Percentiles rank a stretch among this genome's conserved stretches.
phyloP scores from a whole-genome alignment of 1,140 invertebrate species.

The Macrobrachium nipponense region DNA sequence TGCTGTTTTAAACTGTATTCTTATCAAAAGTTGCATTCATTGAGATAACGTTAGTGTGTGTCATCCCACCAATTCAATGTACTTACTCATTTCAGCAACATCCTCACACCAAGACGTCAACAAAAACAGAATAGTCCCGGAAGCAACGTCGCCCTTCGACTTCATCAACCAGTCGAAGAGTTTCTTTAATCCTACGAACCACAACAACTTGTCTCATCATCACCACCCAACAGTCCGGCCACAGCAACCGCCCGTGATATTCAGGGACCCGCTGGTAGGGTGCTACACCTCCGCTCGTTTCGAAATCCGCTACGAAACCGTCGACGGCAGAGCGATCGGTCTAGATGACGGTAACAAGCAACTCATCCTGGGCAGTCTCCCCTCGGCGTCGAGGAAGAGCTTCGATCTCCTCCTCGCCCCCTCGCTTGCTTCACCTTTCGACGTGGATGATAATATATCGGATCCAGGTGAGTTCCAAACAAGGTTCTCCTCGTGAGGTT shows the following conservation, averaged over 20 bases:
- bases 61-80: too few relatives aligned
- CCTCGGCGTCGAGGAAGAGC: slow-evolving; percentile 12
- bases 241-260: not conserved
- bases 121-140: too few relatives aligned
- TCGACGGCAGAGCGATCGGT: not conserved
- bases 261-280: not conserved
- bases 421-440: not conserved
- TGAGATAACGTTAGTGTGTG: too few relatives aligned
- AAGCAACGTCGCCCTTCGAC: too few relatives aligned
- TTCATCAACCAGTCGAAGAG: too few relatives aligned
- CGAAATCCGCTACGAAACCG: slow-evolving; percentile 12
- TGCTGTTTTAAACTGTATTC: too few relatives aligned
- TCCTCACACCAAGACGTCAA: too few relatives aligned
- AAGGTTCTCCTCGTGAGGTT: too few relatives aligned
- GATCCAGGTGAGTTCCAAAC: slow-evolving; percentile 1
- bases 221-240: too few relatives aligned
- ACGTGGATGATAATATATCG: not conserved
- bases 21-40: too few relatives aligned
- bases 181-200: too few relatives aligned
- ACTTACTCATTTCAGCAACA: too few relatives aligned
- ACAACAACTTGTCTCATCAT: not conserved
- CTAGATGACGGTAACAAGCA: slow-evolving; percentile 10
- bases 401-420: not conserved
- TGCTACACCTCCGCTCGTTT: slow-evolving; percentile 6
- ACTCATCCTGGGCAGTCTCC: not conserved